Evolutionary conservation across 2,113 vertebrate species (phyloP), one percentile per base, ranked within the genome.

Genomic region (Corythoichthys haematopterus): DNA sequence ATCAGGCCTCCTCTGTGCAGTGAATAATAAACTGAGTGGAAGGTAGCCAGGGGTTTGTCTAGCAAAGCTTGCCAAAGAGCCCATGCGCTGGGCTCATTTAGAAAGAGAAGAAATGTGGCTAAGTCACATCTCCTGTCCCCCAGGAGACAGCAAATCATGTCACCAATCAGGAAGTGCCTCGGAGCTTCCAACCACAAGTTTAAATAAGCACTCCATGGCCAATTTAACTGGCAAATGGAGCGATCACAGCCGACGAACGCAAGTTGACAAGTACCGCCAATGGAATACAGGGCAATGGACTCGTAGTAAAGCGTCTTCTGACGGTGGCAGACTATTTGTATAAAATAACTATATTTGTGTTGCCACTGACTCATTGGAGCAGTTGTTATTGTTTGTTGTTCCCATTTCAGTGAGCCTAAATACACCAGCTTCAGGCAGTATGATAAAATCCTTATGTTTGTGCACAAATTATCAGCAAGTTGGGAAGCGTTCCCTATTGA

Each of bases 21-120:
- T 85, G 86, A 89, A 89, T 89, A 87, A 88, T 80, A 86, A 80
- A 86, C 79, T 70, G 47, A 72, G 70, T 64, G 56, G 33, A 75
- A 78, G 75, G 69, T 75, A 74, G 82, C 65, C 71, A 58, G 65
- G 58, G 75, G 59, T 80, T 61, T 85, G 77, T 81, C 82, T 77
- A 80, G 77, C 78, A 61, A 67, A 79, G 71, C 72, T 77, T 74
- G 72, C 40, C 57, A 71, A 65, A 82, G 59, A 73, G 69, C 66
- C 63, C 65, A 61, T 62, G 75, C 83, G 70, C 64, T 79, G 74
- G 51, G 59, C 73, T 74, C 69, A 70, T 74, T 83, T 73, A 55
- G 62, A 80, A 87, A 80, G 76, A 80, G 74, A 58, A 61, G 59
- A 61, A 61, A 61, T 65, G 55, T 67, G 64, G 78, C 87, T 82